Base-by-base conservation (phyloP, 2,113 vertebrate genomes). In the Taxidea taxus region DNA sequence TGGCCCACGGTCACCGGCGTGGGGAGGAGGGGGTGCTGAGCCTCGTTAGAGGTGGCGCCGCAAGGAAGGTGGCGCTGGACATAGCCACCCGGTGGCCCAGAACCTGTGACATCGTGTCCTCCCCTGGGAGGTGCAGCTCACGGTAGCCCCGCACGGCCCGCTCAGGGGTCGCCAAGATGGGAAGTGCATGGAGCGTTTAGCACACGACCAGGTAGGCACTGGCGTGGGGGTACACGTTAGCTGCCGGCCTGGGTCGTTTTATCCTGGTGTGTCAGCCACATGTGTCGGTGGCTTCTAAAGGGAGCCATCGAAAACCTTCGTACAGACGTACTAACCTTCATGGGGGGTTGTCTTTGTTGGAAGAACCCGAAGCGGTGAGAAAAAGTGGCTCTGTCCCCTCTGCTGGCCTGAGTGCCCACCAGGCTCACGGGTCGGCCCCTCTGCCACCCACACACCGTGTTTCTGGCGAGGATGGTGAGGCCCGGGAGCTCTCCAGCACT, bases 251-350 rank as follows among this genome's bases (percentile, higher is more conserved):
- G 51, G 31, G 1, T 4, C 2, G 0, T 2, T 1, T 2, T 4
- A 0, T 2, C 21, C n/a, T 66, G 1, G 0, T 9, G 6, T 56
- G 1, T 37, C 49, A 15, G 51, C 34, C 0, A 0, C 0, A 0
- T 7, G 0, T 6, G 58, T 18, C 3, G 0, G 9, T 1, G 0
- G 37, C 37, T 12, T 77, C 87, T 20, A 3, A 16, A 10, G 9
- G 23, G 12, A 0, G 51, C 92, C 4, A 20, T 6, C 23, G n/a
- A 1, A 7, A 8, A 0, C 58, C 49, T 39, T 14, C 0, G 23
- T 6, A 21, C 7, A 4, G 75, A 77, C 9, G 0, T 1, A 1
- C 12, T 7, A 1, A 15, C 31, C 15, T 64, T 8, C 2, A 1
- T 37, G 29, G 3, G 18, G 56, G 15, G 37, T 42, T 72, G 27